A percentile compares a stretch with the other conserved stretches of the same genome.
These are phyloP conservation scores for Acomys russatus DNA, from an alignment of 2,797 vertebrate species.

Conservation along the genomic window DNA sequence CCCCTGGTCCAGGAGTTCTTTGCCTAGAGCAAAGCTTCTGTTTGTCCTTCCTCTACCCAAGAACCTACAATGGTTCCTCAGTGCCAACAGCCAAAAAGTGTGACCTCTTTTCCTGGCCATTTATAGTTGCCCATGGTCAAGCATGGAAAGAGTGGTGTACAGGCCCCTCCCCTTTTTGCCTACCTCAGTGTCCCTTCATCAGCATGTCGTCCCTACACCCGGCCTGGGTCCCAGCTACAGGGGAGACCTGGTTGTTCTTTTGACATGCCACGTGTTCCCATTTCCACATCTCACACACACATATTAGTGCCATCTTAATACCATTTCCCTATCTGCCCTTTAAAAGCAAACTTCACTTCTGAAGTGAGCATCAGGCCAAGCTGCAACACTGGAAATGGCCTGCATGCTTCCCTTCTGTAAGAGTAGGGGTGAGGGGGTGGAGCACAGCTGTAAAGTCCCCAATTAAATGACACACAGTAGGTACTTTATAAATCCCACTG, in stretches of 20 bases:
- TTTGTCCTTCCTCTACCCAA: not conserved
- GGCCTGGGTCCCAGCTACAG: not conserved
- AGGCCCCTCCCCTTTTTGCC: not conserved
- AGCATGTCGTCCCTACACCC: not conserved
- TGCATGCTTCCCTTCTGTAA: accelerated
- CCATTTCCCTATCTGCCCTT: not conserved
- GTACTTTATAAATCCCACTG: not conserved
- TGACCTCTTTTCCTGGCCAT: not conserved
- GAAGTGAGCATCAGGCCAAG: not conserved
- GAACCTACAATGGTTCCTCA: not conserved
- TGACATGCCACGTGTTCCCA: accelerated
- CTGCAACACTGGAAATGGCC: not conserved
- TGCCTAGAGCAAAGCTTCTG: not conserved
- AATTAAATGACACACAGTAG: not conserved
- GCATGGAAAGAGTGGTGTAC: not conserved
- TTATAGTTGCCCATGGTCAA: not conserved
- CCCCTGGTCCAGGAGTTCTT: not conserved
- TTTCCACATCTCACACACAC: too few species aligned
- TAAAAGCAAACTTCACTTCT: not conserved
- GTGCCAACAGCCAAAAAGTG: not conserved
- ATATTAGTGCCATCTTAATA: not conserved
- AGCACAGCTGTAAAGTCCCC: too few species aligned
- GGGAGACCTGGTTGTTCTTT: not conserved
- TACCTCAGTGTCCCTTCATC: not conserved
- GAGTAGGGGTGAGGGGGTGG: not conserved